Evolutionary conservation across 2,113 vertebrate species (phyloP), one percentile per base, ranked within the genome.

Genomic region (Garra rufa): DNA sequence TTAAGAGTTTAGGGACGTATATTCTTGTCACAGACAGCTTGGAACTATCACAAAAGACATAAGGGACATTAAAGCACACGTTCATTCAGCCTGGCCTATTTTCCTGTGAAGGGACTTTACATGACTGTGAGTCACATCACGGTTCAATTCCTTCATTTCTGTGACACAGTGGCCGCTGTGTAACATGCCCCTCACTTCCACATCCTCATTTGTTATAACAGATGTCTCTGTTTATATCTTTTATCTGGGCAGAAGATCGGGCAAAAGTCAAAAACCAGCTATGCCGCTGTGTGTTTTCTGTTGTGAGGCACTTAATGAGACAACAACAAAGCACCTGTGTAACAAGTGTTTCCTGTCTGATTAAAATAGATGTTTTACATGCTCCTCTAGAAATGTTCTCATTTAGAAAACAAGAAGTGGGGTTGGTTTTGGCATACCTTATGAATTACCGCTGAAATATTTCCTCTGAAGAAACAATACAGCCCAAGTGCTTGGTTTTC

Each of bases 31-130:
- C 4, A 76, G 44, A 52, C 13, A 76, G 44, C 73, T 75, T 75
- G 44, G 26, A 50, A 76, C 26, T n/a, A 76, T 21, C 75, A n/a
- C 71, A 50, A 44, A 43, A 52, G 26, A 55, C 46, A 30, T 24
- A 11, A 26, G 7, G 6, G 82, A 85, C 89, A 88, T 90, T 34
- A 65, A 34, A 65, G 28, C 28, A 65, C 88, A 90, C 88, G 90
- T 90, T 90, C 85, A 91, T 92, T 91, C 88, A 81, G 84, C 81
- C 83, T 93, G 89, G 88, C 88, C 88, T 91, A 92, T 89, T 92
- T 92, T 80, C 43, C 14, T 70, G 34, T 70, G 80, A 52, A 85
- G 87, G 87, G 88, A 81, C 3, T 46, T 87, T 86, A 88, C 75
- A 87, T 77, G 84, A 75, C 76, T 89, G 83, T 92, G 90, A 85